These are phyloP conservation scores for Oreocharis arfaki DNA, from an alignment of 2,113 vertebrate species.

Conservation along the genomic window DNA sequence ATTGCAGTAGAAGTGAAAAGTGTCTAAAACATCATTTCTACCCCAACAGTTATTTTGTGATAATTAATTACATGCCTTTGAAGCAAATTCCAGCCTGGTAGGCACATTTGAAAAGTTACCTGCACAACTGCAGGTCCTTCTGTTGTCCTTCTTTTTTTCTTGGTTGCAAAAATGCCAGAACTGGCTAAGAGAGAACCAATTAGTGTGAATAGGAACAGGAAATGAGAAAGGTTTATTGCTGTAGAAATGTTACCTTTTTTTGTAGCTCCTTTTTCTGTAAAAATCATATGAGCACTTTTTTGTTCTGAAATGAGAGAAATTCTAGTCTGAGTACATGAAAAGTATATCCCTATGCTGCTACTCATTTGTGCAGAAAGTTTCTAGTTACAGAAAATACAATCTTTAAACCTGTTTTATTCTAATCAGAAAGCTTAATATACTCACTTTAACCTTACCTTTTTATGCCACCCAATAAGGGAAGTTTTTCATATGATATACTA, in stretches of 20 bases:
- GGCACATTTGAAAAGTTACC: not conserved
- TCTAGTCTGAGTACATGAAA: not conserved
- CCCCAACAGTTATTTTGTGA: not conserved
- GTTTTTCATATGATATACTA: not conserved
- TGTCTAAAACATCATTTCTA: not conserved
- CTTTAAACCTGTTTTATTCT: not conserved
- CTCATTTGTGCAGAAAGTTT: not conserved
- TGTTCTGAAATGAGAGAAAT: not conserved
- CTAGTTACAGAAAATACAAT: not conserved
- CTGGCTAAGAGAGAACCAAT: not conserved
- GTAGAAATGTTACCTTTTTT: not conserved
- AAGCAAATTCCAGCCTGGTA: not conserved
- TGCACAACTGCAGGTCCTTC: not conserved
- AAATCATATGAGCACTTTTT: rapidly evolving
- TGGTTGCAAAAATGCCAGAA: not conserved
- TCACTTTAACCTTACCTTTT: not conserved
- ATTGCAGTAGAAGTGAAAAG: not conserved
- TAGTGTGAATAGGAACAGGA: not conserved
- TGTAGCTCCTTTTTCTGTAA: not conserved
- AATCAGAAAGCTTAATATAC: not conserved
- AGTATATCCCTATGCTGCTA: not conserved
- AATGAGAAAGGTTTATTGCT: not conserved
- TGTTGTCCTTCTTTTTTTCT: not conserved
- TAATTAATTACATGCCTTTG: not conserved
- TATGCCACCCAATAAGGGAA: not conserved